Base-by-base conservation (phyloP, 2,888 invertebrate species). In the Lysandra bellargus region DNA sequence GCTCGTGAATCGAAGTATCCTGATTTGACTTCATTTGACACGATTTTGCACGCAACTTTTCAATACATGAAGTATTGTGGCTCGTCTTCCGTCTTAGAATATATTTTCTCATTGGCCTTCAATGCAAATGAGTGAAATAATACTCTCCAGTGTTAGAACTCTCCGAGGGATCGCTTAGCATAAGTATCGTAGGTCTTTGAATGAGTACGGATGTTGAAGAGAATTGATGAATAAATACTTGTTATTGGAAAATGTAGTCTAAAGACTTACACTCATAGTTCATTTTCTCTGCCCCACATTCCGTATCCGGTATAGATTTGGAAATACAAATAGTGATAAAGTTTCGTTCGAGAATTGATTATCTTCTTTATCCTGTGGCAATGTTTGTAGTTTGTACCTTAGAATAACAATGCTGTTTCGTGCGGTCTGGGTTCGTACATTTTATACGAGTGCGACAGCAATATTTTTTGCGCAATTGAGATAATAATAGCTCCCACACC, bases 131-230 rank as follows among this genome's bases (percentile, higher is more conserved):
- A 49, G 49, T 49, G 44, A 49, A 12, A 37, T 74, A 74, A 49
- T 30, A 74, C 23, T 49, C 74, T 49, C 14, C 12, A 75, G 49
- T 9, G 7, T 49, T 49, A 17, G 17, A 33, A 14, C 33, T 57
- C 49, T 76, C 76, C 33, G 57, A 76, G 30, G 75, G 12, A 33
- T 37, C 12, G 76, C 76, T 76, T 76, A 57, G 33, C 76, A 57
- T 76, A 76, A 53, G 49, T 57, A 37, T 75, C 49, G 53, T 76
- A 53, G 14, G 49, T 30, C 17, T 57, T 33, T 76, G 30, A 76
- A 76, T 76, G 76, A 33, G 9, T 57, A 30, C 57, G 76, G 76
- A 76, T 53, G 76, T 76, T 49, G 75, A 75, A 44, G 49, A 23
- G 75, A 75, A 75, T 75, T 30, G 49, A 44, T 37, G 23, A 44